Conservation (phyloP, 2,113 vertebrate genomes). For the Hyla sarda region DNA sequence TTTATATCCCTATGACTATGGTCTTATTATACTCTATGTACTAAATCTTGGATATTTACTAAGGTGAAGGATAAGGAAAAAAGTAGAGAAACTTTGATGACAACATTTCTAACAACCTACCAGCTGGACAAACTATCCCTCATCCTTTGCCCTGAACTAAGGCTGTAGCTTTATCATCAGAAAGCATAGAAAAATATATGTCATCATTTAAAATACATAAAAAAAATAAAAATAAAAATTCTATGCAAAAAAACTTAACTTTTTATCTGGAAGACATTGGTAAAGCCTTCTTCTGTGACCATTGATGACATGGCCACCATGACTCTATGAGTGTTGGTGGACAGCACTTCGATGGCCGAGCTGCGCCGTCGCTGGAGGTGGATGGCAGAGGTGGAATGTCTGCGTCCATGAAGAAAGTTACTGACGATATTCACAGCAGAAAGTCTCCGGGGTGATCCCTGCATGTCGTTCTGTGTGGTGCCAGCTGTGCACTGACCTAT, state of each 20-base stretch:
- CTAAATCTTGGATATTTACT: too few species aligned
- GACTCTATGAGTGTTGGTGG: constrained; percentile 79
- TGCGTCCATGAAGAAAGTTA: constrained; percentile 71
- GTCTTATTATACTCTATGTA: too few species aligned
- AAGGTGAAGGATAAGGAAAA: too few species aligned
- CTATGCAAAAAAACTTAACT: constrained; percentile 71
- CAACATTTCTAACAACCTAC: too few species aligned
- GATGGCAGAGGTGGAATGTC: constrained; percentile 77
- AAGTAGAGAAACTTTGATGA: too few species aligned
- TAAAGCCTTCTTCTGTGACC: constrained; percentile 70
- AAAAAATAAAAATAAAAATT: not conserved
- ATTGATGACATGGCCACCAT: constrained; percentile 80
- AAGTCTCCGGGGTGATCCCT: constrained; percentile 66
- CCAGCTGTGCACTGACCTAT: constrained; percentile 18
- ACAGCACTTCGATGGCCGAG: constrained; percentile 78
- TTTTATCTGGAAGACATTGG: constrained; percentile 70
- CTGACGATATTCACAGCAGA: constrained; percentile 72
- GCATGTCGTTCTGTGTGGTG: constrained; percentile 67
- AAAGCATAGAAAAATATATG: not conserved
- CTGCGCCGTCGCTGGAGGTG: constrained; percentile 73
- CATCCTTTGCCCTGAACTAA: too few species aligned
- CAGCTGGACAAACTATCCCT: too few species aligned
- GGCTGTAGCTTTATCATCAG: too few species aligned
- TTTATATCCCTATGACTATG: too few species aligned
- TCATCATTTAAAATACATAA: not conserved